Evolutionary conservation across 2,888 invertebrate genomes (phyloP).

Genomic region (Drosophila suboccidentalis): DNA sequence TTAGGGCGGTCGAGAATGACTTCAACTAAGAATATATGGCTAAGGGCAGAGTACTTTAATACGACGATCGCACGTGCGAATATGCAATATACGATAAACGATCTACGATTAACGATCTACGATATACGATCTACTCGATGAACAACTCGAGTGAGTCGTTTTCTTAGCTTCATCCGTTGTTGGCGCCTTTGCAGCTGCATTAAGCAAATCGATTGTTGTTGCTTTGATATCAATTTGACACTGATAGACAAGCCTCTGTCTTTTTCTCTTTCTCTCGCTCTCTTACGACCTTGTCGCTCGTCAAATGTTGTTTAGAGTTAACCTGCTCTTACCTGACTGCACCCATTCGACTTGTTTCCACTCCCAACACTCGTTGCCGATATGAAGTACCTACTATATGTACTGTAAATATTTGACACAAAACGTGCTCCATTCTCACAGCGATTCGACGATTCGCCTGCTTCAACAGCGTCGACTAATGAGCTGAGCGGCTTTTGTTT

Average conservation of each 20-base stretch:
- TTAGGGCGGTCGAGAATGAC: neutral
- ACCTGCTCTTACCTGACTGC: constrained; percentile 13
- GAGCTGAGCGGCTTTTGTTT: constrained; percentile 72
- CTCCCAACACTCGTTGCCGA: constrained; percentile 15
- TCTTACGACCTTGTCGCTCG: constrained; percentile 47
- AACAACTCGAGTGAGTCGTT: constrained; percentile 1
- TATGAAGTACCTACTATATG: constrained; percentile 34
- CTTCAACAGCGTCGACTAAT: constrained; percentile 56
- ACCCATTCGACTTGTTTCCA: constrained; percentile 19
- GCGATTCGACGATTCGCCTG: constrained; percentile 20
- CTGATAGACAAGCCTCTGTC: constrained; percentile 2
- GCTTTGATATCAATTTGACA: constrained; percentile 11
- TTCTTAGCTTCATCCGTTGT: constrained; percentile 1
- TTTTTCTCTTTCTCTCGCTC: neutral
- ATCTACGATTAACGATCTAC: constrained; percentile 21
- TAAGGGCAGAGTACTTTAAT: constrained; percentile 1
- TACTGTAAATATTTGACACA: constrained; percentile 40
- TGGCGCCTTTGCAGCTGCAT: constrained; percentile 7
- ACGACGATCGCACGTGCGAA: constrained; percentile 40
- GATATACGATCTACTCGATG: constrained; percentile 2
- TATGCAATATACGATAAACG: constrained; percentile 16
- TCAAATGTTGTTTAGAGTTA: constrained; percentile 17
- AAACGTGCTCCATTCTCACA: constrained; percentile 17
- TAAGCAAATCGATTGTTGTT: constrained; percentile 15
- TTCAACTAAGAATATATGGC: neutral